Base-by-base conservation (phyloP, 1,140 invertebrate species). In the Muscidifurax raptorellus region DNA sequence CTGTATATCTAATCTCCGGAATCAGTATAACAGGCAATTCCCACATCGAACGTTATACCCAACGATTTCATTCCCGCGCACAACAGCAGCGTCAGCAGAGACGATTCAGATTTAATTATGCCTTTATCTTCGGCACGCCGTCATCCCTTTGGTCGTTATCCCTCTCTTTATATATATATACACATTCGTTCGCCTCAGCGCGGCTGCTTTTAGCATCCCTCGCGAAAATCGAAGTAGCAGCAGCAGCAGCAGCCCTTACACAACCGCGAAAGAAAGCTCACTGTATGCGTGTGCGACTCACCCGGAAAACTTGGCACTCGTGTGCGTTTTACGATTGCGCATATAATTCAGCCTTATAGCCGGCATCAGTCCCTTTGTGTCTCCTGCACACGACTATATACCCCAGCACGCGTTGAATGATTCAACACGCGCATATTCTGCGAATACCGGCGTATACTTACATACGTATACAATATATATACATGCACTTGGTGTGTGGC, bases 41-140 rank as follows among this genome's bases (percentile, higher is more conserved):
- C 44, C 12, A 10, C 36, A 12, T 40, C 36, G 36, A 40, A 40
- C 36, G 36, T 40, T 40, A 40, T 10, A 47, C 15, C 15, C 13
- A 47, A 18, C 44, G 15, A 13, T 47, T 9, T 13, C 13, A 47
- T 47, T 47, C 44, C 13, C 12, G 13, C 12, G 25, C 9, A 80
- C 28, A 25, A 52, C 30, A 3, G 18, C 0, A 22, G 5, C 15
- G 44, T 47, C 44, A 47, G 44, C 44, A 47, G 44, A 47, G 44
- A 67, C 52, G 28, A 81, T 76, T 85, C 76, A 30, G 22, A 78
- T 83, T 71, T 83, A 83, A 83, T 83, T 78, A 71, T 36, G 27
- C 64, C 67, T 78, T 78, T 77, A 78, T 83, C 74, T 78, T 6
- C 74, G 1, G 1, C 25, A n/a, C 59, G 13, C 32, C 72, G 27